A percentile compares a stretch with the other conserved stretches of the same genome.
Conservation (phyloP, 2,797 vertebrate genomes). For the Smutsia gigantea region DNA sequence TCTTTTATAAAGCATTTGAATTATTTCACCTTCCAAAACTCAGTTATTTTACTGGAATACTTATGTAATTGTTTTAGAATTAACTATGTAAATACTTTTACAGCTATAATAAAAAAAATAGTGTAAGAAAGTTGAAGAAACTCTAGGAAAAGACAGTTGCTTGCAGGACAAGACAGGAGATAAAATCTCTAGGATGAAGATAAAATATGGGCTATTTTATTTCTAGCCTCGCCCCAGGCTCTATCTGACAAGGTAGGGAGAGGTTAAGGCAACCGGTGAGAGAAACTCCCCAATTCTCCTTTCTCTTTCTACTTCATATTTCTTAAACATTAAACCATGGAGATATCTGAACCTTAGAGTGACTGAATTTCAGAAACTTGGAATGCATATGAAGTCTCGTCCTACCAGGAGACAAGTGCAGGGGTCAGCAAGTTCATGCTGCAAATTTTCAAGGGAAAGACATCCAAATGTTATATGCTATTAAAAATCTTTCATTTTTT, state of each 20-base stretch:
- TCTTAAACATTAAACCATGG: constrained; percentile 25
- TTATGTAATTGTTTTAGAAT: background rate
- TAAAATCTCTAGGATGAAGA: background rate
- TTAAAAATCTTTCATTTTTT: constrained; percentile 53
- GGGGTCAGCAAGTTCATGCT: constrained; percentile 26
- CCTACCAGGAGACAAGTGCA: constrained; percentile 21
- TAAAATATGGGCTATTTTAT: constrained; percentile 20
- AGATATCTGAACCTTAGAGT: background rate
- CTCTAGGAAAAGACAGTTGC: background rate
- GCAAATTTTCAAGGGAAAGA: constrained; percentile 43
- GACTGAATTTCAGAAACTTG: constrained; percentile 31
- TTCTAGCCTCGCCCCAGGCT: background rate
- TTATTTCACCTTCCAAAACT: background rate
- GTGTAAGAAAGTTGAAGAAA: background rate
- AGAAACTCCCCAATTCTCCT: background rate
- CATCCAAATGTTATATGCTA: background rate
- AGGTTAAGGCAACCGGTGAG: background rate
- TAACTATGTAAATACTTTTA: background rate
- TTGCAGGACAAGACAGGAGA: background rate
- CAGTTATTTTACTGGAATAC: background rate
- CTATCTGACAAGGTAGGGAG: background rate
- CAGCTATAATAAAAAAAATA: background rate
- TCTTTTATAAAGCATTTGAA: background rate
- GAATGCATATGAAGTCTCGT: background rate
- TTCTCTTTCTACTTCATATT: constrained; percentile 39